Conservation (phyloP, 2,113 vertebrate species). For the Laticauda colubrina region DNA sequence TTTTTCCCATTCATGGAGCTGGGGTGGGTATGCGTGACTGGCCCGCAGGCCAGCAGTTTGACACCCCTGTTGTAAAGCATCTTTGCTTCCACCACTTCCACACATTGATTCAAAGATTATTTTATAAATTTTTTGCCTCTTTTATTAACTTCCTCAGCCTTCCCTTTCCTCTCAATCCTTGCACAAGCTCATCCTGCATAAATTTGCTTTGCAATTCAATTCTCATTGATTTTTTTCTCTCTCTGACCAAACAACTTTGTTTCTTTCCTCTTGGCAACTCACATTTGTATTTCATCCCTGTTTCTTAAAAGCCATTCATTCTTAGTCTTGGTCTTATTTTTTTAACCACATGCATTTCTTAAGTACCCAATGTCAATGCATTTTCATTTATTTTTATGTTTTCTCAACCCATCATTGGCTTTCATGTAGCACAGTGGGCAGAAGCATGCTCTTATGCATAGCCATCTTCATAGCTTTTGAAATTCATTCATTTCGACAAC, state of each 20-base stretch:
- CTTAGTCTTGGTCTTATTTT: neutral
- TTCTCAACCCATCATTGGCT: neutral
- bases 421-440: neutral
- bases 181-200: neutral
- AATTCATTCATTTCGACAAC: neutral
- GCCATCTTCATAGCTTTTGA: neutral
- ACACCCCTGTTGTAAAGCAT: neutral
- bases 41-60: too few species aligned
- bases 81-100: neutral
- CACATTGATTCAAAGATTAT: neutral
- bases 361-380: neutral
- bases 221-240: neutral
- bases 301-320: neutral
- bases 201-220: neutral
- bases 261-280: neutral
- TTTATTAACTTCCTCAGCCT: neutral
- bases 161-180: neutral
- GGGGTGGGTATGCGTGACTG: too few species aligned
- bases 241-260: neutral
- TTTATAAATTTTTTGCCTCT: neutral
- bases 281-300: neutral
- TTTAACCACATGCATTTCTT: neutral
- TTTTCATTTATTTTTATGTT: neutral
- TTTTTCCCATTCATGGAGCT: too few species aligned
- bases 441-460: neutral